These are phyloP conservation scores for Anastrepha obliqua DNA, from an alignment of 1,140 invertebrate genomes.

Conservation along the genomic window DNA sequence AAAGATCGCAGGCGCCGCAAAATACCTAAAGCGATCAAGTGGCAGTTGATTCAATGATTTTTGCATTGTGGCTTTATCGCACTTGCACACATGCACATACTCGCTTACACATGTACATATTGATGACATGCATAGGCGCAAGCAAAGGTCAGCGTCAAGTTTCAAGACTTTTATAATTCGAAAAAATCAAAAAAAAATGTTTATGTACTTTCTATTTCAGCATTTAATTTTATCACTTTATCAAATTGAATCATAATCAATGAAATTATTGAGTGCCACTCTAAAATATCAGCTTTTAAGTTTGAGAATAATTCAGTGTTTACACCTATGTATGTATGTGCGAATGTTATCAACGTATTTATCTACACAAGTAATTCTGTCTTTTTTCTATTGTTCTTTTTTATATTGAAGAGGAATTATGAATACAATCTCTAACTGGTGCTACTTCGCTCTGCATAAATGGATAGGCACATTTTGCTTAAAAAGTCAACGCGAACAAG, in stretches of 20 bases:
- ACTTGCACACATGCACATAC: not conserved
- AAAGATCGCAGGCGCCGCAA: slow-evolving; percentile 22
- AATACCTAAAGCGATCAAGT: slow-evolving; percentile 13
- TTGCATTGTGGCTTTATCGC: not conserved
- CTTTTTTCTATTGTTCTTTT: too few relatives aligned
- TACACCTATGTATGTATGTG: too few relatives aligned
- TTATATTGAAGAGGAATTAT: not conserved
- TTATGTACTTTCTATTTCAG: too few relatives aligned
- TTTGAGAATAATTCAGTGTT: too few relatives aligned
- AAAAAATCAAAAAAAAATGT: too few relatives aligned
- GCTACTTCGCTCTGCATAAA: not conserved
- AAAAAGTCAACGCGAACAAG: slow-evolving; percentile 7
- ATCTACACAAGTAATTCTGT: too few relatives aligned
- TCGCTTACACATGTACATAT: not conserved
- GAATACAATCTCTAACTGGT: not conserved
- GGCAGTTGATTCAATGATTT: not conserved
- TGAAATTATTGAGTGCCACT: too few relatives aligned
- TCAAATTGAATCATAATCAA: too few relatives aligned
- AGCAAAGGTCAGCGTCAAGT: not conserved
- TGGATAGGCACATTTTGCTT: slow-evolving; percentile 3
- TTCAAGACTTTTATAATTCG: too few relatives aligned
- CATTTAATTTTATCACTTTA: too few relatives aligned
- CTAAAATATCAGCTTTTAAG: too few relatives aligned
- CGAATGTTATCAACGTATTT: too few relatives aligned
- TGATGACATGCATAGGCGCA: not conserved